Percentiles rank a stretch among this genome's conserved stretches.
These are phyloP conservation scores for Pygoscelis adeliae DNA, from an alignment of 2,113 vertebrate species.

Conservation along the genomic window DNA sequence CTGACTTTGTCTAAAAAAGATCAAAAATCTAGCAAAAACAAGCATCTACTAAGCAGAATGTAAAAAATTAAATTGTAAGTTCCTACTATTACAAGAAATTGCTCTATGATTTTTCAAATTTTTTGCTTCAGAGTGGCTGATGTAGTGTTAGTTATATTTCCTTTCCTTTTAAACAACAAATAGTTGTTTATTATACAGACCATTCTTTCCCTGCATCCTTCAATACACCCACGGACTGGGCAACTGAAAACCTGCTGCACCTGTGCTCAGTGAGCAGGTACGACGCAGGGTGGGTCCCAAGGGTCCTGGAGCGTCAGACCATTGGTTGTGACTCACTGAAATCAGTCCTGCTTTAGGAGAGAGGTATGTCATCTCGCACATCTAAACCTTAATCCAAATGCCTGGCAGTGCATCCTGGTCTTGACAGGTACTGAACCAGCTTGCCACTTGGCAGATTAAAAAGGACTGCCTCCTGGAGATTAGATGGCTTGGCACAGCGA, in stretches of 20 bases:
- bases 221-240: not conserved
- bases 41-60: not conserved
- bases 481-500: constrained; percentile 50
- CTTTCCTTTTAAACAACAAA: not conserved
- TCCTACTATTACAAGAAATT: not conserved
- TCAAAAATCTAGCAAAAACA: constrained; percentile 33
- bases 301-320: not conserved
- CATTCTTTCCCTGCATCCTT: not conserved
- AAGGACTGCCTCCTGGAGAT: constrained; percentile 54
- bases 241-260: not conserved
- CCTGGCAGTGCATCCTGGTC: constrained; percentile 13
- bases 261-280: not conserved
- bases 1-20: constrained; percentile 45
- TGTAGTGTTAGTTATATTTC: not conserved
- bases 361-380: constrained; percentile 2
- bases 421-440: constrained; percentile 39
- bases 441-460: constrained; percentile 47
- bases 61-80: constrained; percentile 2
- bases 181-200: not conserved
- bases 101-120: not conserved
- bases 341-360: not conserved
- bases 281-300: not conserved
- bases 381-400: constrained; percentile 41
- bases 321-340: not conserved
- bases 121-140: not conserved